Conservation (phyloP, 2,888 invertebrate genomes). For the Ormia ochracea region DNA sequence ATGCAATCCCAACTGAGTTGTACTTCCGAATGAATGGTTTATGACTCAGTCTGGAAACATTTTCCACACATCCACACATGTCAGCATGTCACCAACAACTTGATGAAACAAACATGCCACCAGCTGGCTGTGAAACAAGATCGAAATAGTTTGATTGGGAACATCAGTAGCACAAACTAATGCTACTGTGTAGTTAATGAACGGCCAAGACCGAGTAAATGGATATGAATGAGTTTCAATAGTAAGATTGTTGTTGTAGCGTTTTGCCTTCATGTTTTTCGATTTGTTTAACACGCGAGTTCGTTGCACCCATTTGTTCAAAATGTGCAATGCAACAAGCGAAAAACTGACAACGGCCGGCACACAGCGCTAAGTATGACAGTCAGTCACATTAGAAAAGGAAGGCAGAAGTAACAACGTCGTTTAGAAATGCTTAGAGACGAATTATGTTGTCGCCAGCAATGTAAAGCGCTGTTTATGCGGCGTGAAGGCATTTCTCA, state of each 20-base stretch:
- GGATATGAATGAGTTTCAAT: conserved; percentile 51
- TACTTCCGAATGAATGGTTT: no score
- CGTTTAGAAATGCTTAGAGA: conserved; percentile 52
- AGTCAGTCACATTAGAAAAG: conserved; percentile 4
- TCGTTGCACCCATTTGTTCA: conserved; percentile 43
- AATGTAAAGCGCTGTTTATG: not conserved
- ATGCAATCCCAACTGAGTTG: no score
- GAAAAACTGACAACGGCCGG: conserved; percentile 29
- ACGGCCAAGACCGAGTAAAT: conserved; percentile 65
- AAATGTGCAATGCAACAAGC: conserved; percentile 50
- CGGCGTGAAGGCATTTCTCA: not conserved
- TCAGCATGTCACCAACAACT: not conserved
- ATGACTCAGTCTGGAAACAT: no score
- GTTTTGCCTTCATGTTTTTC: not conserved
- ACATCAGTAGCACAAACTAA: conserved; percentile 57
- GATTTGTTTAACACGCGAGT: conserved; percentile 50
- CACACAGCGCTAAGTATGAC: conserved; percentile 19
- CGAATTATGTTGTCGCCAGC: conserved; percentile 59
- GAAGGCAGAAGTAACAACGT: conserved; percentile 23
- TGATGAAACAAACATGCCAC: conserved; percentile 53
- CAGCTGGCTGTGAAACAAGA: conserved; percentile 49
- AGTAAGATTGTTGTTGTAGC: conserved; percentile 7
- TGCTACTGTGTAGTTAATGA: conserved; percentile 51
- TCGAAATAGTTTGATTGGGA: conserved; percentile 3
- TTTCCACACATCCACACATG: no score